These are phyloP conservation scores for Microchrysa polita DNA, from an alignment of 2,888 invertebrate genomes.

Conservation along the genomic window DNA sequence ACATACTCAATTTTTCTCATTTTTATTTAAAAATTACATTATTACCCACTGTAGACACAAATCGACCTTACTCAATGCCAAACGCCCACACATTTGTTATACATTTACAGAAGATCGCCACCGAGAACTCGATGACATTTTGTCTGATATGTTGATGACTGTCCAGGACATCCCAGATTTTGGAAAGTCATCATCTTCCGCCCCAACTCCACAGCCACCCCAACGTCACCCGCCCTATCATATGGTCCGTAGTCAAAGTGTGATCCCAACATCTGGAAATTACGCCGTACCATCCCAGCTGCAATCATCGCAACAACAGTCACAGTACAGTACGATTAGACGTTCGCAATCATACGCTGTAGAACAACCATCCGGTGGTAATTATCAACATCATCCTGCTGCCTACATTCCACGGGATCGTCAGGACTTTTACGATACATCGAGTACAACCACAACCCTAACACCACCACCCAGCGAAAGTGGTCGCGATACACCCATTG, in stretches of 20 bases:
- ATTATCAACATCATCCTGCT: constrained; percentile 14
- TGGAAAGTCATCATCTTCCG: constrained; percentile 51
- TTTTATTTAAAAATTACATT: too few species aligned
- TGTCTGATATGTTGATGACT: constrained; percentile 87
- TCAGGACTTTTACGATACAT: constrained; percentile 55
- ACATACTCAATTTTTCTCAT: too few species aligned
- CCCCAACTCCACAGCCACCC: background rate
- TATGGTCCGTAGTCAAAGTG: constrained; percentile 52
- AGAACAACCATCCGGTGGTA: background rate
- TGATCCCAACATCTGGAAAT: constrained; percentile 48
- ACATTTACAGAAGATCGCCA: constrained; percentile 63
- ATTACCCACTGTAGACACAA: too few species aligned
- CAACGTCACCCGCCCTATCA: constrained; percentile 39
- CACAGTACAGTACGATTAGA: constrained; percentile 50
- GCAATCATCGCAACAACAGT: constrained; percentile 49
- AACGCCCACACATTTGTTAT: too few species aligned
- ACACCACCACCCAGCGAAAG: constrained; percentile 56
- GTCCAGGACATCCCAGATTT: constrained; percentile 82
- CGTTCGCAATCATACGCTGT: constrained; percentile 52
- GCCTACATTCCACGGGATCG: constrained; percentile 49
- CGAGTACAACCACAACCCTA: constrained; percentile 56
- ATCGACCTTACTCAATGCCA: too few species aligned
- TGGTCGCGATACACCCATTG: constrained; percentile 54
- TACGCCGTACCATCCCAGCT: constrained; percentile 41
- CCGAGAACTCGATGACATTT: constrained; percentile 83